Conservation (phyloP, 1,140 invertebrate species). For the Euschistus heros region DNA sequence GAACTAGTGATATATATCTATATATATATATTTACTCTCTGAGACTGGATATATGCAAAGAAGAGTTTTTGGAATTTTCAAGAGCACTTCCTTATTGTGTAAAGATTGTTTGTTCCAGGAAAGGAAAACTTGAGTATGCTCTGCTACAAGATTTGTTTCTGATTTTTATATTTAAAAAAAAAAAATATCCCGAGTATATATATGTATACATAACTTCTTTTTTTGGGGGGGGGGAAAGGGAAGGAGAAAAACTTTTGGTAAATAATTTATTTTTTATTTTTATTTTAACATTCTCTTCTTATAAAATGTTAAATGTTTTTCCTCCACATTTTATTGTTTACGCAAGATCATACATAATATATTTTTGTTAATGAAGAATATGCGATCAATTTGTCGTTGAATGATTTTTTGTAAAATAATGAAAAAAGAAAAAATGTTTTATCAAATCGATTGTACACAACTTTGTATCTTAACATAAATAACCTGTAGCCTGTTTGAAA, state of each 20-base stretch:
- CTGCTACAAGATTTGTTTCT: neutral
- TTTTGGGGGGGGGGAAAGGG: neutral
- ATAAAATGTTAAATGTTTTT: neutral
- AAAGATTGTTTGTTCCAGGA: neutral
- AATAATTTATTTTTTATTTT: neutral
- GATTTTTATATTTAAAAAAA: neutral
- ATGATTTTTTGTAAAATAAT: constrained; percentile 7
- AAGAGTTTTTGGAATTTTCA: neutral
- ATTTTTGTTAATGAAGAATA: constrained; percentile 14
- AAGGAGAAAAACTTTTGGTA: neutral
- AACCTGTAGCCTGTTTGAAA: constrained; percentile 17
- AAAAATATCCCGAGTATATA: neutral
- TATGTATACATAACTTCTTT: too few relatives aligned
- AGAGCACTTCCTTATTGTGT: neutral
- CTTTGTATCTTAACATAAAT: constrained; percentile 13
- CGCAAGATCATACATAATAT: constrained; percentile 14
- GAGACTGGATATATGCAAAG: constrained; percentile 8
- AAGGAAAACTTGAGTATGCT: neutral
- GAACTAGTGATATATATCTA: constrained; percentile 6
- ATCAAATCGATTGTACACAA: constrained; percentile 13
- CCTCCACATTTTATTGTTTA: constrained; percentile 10
- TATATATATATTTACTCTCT: neutral
- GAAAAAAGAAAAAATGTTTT: constrained; percentile 3
- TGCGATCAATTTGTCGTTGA: constrained; percentile 11
- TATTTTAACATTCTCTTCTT: neutral